phyloP scores from a whole-genome alignment of 2,888 invertebrate species.

The Eupithecia inturbata region DNA sequence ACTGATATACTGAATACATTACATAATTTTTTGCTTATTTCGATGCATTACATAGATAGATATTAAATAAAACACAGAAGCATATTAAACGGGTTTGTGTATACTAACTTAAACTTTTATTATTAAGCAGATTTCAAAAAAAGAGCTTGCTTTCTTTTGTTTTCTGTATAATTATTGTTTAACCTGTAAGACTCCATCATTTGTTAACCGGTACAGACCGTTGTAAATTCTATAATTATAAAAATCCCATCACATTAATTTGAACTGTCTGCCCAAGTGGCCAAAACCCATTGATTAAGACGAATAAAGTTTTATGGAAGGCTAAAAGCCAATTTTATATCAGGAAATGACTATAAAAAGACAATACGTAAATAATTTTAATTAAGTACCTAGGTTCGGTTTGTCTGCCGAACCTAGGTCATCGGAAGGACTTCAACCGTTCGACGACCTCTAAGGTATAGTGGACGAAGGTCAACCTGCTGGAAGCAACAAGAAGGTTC shows the following conservation, averaged over 20 bases:
- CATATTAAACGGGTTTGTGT: too few relatives aligned
- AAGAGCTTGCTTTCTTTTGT: too few relatives aligned
- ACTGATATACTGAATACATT: too few relatives aligned
- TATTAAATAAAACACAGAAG: too few relatives aligned
- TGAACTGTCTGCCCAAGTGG: neutral
- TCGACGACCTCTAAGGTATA: neutral
- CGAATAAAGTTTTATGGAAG: neutral
- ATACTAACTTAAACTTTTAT: too few relatives aligned
- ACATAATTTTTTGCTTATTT: too few relatives aligned
- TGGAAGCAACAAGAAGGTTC: neutral
- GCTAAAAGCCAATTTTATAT: neutral
- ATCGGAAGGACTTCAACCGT: neutral
- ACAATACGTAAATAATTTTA: neutral
- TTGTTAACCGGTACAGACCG: neutral
- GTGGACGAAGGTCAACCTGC: neutral
- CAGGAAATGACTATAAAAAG: neutral
- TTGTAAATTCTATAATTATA: neutral
- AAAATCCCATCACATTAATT: neutral
- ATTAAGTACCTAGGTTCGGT: neutral
- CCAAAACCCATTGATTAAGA: neutral
- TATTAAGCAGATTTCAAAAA: too few relatives aligned
- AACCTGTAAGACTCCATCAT: neutral
- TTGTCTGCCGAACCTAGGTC: neutral
- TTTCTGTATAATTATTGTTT: neutral
- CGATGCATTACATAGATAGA: too few relatives aligned